Base-by-base conservation (phyloP, 1,140 invertebrate genomes). In the Ceratosolen fusciceps region DNA sequence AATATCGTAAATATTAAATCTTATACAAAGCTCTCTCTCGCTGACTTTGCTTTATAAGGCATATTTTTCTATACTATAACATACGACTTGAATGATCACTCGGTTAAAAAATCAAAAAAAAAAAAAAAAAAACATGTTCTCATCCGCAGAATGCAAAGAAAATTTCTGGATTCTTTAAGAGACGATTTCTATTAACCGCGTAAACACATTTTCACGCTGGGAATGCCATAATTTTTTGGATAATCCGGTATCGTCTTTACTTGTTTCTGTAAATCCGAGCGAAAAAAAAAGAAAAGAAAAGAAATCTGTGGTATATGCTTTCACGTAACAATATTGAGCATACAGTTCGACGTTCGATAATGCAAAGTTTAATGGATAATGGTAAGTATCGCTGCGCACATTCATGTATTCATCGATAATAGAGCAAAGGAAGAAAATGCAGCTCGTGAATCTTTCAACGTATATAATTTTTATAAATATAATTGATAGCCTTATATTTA, bases 141-240 rank as follows among this genome's bases (percentile, higher is more conserved):
- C 9, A 19, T 34, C 31, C 19, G 16, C 2, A 62, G 34, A 16
- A 62, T 5, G 29, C 1, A 62, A 34, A 62, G 2, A 34, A 52
- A 62, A 62, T 62, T 12, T 14, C 31, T 19, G 29, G 0, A 62
- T 34, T 62, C 34, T 9, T 4, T 8, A 16, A 5, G 19, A 16
- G 58, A 62, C 29, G 34, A 34, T 34, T 62, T 62, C 29, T n/a
- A 21, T 62, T 62, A 34, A n/a, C 12, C 21, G 2, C 19, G 3
- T 10, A 34, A 62, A 62, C 58, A 62, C 58, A 34, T 26, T 62
- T 62, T 62, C 29, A 62, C 58, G 34, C 58, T 62, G 14, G 34
- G 2, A n/a, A 8, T 14, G 4, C 58, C 26, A 34, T 62, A 8
- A 3, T 62, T 62, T 62, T 60, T 9, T 16, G 12, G 0, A 19